Evolutionary conservation across 2,113 vertebrate genomes (phyloP).

Genomic region (Tetrao urogallus): DNA sequence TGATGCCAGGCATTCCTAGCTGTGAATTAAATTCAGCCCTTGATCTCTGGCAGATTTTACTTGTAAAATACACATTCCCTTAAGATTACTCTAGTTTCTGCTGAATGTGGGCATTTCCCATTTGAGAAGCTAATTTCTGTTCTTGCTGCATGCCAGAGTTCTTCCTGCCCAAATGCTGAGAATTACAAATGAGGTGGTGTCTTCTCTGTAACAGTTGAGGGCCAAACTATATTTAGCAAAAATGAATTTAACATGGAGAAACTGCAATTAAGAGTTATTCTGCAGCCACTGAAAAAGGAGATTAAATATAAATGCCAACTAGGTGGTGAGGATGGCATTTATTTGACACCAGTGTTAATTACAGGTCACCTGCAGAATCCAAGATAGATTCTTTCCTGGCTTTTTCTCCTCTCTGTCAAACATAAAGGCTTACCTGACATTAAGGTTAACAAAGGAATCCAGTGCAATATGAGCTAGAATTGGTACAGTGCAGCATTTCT

Average conservation of each 20-base stretch:
- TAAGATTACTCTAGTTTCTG: neutral
- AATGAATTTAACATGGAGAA: neutral
- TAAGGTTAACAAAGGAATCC: neutral
- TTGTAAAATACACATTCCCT: neutral
- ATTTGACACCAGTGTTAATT: slow-evolving; percentile 33
- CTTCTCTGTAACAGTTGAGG: neutral
- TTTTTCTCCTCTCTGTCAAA: neutral
- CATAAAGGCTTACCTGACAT: neutral
- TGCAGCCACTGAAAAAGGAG: slow-evolving; percentile 24
- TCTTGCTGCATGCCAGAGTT: neutral
- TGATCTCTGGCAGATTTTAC: slow-evolving; percentile 5
- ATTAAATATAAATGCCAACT: slow-evolving; percentile 46
- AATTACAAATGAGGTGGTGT: neutral
- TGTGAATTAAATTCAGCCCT: slow-evolving; percentile 28
- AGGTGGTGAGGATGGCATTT: neutral
- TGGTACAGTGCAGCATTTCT: neutral
- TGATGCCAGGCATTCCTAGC: neutral
- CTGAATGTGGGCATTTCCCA: slow-evolving; percentile 1
- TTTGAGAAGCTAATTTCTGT: slow-evolving; percentile 2
- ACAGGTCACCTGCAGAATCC: slow-evolving; percentile 25
- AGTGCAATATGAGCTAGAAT: neutral
- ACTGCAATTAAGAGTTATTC: slow-evolving; percentile 27
- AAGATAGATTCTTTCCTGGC: neutral
- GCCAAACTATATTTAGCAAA: slow-evolving; percentile 34
- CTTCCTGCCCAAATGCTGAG: neutral